Conservation (phyloP, 2,888 invertebrate genomes). For the Nomada fucata region DNA sequence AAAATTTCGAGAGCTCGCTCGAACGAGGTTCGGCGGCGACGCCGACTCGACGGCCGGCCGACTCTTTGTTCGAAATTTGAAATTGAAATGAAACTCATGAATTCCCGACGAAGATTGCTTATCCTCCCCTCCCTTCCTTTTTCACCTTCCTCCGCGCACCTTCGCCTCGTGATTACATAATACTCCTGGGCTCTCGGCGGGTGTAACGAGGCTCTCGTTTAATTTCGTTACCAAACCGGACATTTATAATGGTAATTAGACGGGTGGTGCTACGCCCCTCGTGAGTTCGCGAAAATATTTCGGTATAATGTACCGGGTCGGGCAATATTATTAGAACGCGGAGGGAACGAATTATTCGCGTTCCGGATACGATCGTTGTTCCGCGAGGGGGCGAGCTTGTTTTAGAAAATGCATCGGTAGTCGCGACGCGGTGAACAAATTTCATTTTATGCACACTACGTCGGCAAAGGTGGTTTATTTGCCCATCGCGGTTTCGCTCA, state of each 20-base stretch:
- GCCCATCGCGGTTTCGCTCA: background rate
- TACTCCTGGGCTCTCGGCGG: background rate
- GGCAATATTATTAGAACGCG: background rate
- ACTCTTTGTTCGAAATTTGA: constrained; percentile 19
- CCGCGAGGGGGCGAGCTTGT: background rate
- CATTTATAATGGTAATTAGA: constrained; percentile 24
- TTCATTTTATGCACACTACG: too few species aligned
- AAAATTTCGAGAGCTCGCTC: background rate
- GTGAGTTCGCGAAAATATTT: background rate
- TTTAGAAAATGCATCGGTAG: background rate
- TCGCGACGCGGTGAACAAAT: too few species aligned
- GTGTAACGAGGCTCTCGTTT: constrained; percentile 20
- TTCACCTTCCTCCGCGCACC: background rate
- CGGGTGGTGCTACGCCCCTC: too few species aligned
- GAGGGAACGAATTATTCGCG: background rate
- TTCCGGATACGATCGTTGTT: background rate
- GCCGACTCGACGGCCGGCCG: background rate
- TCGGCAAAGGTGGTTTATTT: too few species aligned
- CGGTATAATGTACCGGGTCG: background rate
- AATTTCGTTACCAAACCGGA: constrained; percentile 28
- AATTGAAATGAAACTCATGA: constrained; percentile 31
- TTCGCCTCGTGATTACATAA: background rate
- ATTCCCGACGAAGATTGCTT: constrained; percentile 16
- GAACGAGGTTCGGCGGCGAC: background rate
- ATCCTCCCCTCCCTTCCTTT: background rate